Percentiles rank a stretch among this genome's conserved stretches.
These are phyloP conservation scores for Cichladusa arquata DNA, from an alignment of 2,113 vertebrate genomes.

Conservation along the genomic window DNA sequence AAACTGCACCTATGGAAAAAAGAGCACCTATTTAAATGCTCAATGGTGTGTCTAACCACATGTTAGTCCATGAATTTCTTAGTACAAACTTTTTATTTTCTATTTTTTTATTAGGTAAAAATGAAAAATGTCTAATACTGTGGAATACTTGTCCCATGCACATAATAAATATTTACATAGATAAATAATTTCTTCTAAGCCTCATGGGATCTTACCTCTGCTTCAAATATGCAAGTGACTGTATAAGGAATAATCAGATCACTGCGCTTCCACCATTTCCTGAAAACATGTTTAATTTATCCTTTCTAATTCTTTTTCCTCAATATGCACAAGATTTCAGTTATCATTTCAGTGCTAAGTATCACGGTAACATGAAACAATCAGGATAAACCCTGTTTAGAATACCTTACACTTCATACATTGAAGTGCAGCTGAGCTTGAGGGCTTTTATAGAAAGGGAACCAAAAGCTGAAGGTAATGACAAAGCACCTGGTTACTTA, in stretches of 20 bases:
- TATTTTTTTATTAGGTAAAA: neutral
- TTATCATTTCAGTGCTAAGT: neutral
- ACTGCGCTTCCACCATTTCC: neutral
- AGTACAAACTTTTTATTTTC: neutral
- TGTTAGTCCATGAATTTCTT: neutral
- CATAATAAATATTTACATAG: neutral
- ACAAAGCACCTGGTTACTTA: neutral
- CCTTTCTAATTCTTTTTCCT: neutral
- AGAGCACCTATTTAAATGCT: neutral
- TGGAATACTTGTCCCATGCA: neutral
- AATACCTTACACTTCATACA: neutral
- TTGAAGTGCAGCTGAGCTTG: neutral
- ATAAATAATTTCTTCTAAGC: neutral
- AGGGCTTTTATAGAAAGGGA: neutral
- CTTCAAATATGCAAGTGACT: neutral
- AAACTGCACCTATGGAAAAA: neutral
- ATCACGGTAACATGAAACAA: neutral
- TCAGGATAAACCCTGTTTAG: neutral
- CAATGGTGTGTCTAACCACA: fast-evolving
- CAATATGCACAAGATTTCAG: neutral
- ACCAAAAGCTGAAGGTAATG: neutral
- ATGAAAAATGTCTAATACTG: neutral
- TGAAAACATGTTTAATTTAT: neutral
- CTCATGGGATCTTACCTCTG: neutral
- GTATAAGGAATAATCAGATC: neutral